Evolutionary conservation across 2,888 invertebrate species (phyloP), one percentile per base, ranked within the genome.

Genomic region (Pammene fasciana): DNA sequence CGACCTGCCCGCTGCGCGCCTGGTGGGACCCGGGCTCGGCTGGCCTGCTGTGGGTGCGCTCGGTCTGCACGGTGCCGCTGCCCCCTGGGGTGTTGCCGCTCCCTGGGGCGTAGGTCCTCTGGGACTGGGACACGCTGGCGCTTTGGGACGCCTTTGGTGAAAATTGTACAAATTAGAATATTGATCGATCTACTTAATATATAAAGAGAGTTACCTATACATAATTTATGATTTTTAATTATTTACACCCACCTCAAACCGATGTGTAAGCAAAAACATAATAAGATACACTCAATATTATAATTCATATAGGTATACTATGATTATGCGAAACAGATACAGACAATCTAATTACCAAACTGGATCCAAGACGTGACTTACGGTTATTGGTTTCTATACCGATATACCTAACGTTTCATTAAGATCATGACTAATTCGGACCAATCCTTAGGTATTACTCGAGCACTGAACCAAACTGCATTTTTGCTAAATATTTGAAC

Each of bases 141-240:
- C 61, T 26, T 74, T 80, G 72, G 82, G 80, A 50, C 81, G 60
- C 72, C 79, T 76, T 74, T 87, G 88, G 87, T 88, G 79, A 89
- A 82, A 78, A 74, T 71, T 74, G 65, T 68, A 74, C 68, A 68
- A 72, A 71, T 74, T 75, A 80, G 76, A 75, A 73, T 75, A 76
- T 78, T 76, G 73, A 75, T 76, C 75, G 77, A 79, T 71, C 77
- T 78, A 81, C 79, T 72, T 79, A 70, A 81, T 78, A 83, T 85
- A 88, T 88, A 88, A 88, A 90, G 90, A 90, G 90, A 91, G 90
- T 90, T 91, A 89, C 88, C 77, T 77, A 71, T 71, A 73, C 46
- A 65, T 48, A 56, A 48, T 34, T 56, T 38, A 70, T 75, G 50
- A 0, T 70, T 62, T 74, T 75, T 71, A 57, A 56, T 56, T 71